A percentile compares a stretch with the other conserved stretches of the same genome.
Evolutionary conservation across 2,888 invertebrate species (phyloP).

Genomic region (Platycheirus albimanus): DNA sequence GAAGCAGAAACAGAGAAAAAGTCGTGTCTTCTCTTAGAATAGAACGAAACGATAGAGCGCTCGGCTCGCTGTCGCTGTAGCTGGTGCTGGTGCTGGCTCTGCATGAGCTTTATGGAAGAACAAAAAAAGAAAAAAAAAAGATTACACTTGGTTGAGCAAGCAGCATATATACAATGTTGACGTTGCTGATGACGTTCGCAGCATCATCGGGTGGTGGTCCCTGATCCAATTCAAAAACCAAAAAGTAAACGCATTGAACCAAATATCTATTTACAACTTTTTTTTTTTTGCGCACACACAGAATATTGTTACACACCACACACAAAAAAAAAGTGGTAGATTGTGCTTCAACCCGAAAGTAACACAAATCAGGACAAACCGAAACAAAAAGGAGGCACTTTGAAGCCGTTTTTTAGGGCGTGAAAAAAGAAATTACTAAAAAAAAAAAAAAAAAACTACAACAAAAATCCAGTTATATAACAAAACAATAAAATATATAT

Average conservation of each 20-base stretch:
- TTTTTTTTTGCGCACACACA: slow-evolving; percentile 61
- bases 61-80: no score
- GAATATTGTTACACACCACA: slow-evolving; percentile 64
- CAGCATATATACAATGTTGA: slow-evolving; percentile 55
- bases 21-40: not conserved
- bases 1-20: slow-evolving; percentile 11
- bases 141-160: slow-evolving; percentile 67
- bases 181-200: slow-evolving; percentile 60
- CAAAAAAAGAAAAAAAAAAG: slow-evolving; percentile 26
- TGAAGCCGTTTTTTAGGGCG: slow-evolving; percentile 68
- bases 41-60: slow-evolving; percentile 17
- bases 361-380: slow-evolving; percentile 56
- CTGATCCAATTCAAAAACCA: slow-evolving; percentile 67
- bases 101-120: slow-evolving; percentile 9
- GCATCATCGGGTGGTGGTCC: no score
- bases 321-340: slow-evolving; percentile 31
- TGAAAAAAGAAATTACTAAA: no score
- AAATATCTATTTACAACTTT: slow-evolving; percentile 68
- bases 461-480: slow-evolving; percentile 71
- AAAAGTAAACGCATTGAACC: slow-evolving; percentile 73
- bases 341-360: slow-evolving; percentile 29
- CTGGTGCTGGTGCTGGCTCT: no score
- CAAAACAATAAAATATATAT: slow-evolving; percentile 50
- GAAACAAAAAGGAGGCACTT: slow-evolving; percentile 46
- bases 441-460: no score